Evolutionary conservation across 2,797 vertebrate genomes (phyloP).

Genomic region (Melopsittacus undulatus): DNA sequence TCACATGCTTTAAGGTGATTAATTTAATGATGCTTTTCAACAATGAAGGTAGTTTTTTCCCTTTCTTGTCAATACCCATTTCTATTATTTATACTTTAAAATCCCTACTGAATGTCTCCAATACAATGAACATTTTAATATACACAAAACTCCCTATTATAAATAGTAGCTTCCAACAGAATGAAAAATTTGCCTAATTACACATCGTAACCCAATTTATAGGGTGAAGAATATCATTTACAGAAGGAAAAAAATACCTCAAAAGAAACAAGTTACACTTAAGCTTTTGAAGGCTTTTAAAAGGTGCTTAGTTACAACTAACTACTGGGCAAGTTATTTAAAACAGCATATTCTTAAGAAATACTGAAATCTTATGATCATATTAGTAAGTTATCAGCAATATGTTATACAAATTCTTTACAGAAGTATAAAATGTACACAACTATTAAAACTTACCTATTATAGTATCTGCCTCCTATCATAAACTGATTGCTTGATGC

Average conservation of each 20-base stretch:
- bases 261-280: background rate
- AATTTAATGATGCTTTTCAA: background rate
- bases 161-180: slow-evolving; percentile 4
- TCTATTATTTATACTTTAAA: background rate
- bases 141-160: background rate
- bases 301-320: slow-evolving; percentile 1
- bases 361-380: background rate
- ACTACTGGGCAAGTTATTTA: background rate
- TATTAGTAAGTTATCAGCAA: background rate
- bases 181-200: slow-evolving; percentile 17
- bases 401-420: background rate
- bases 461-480: slow-evolving; percentile 99
- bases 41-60: background rate
- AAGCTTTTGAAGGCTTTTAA: slow-evolving; percentile 4
- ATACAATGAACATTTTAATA: slow-evolving; percentile 12
- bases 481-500: slow-evolving; percentile 98
- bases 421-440: background rate
- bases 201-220: background rate
- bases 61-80: background rate
- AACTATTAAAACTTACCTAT: slow-evolving; percentile 84
- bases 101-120: background rate
- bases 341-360: slow-evolving; percentile 7
- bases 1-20: background rate
- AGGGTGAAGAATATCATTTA: background rate
- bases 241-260: background rate